A percentile compares a stretch with the other conserved stretches of the same genome.
Conservation (phyloP, 2,888 invertebrate species). For the Sipha maydis region DNA sequence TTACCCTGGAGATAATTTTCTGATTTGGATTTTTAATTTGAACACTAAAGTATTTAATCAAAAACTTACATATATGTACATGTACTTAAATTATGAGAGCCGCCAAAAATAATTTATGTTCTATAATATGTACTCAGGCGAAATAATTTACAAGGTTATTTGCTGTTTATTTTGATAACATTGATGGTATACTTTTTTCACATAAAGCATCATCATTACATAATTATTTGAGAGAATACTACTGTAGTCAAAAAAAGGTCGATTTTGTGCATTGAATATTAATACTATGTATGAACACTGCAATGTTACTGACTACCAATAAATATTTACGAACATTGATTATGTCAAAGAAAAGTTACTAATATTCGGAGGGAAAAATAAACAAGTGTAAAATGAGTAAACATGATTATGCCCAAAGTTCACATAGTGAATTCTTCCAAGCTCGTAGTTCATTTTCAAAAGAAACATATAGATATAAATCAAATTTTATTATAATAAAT, state of each 20-base stretch:
- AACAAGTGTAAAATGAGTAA: conserved; percentile 12
- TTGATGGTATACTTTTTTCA: background rate
- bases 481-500: too few species aligned
- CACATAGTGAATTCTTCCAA: background rate
- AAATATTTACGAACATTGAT: background rate
- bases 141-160: background rate
- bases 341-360: conserved; percentile 12
- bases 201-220: background rate
- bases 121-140: background rate
- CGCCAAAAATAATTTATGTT: background rate
- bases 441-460: too few species aligned
- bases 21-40: too few species aligned
- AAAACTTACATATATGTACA: too few species aligned
- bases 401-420: background rate
- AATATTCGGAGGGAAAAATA: background rate
- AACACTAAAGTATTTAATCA: too few species aligned
- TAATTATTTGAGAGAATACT: background rate
- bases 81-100: too few species aligned
- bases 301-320: background rate
- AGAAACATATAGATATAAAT: too few species aligned
- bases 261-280: background rate
- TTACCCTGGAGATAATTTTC: too few species aligned
- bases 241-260: background rate
- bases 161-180: background rate
- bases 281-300: background rate